Percentiles rank a stretch among this genome's conserved stretches.
Evolutionary conservation across 2,797 vertebrate genomes (phyloP).

Genomic region (Anomalospiza imberbis): DNA sequence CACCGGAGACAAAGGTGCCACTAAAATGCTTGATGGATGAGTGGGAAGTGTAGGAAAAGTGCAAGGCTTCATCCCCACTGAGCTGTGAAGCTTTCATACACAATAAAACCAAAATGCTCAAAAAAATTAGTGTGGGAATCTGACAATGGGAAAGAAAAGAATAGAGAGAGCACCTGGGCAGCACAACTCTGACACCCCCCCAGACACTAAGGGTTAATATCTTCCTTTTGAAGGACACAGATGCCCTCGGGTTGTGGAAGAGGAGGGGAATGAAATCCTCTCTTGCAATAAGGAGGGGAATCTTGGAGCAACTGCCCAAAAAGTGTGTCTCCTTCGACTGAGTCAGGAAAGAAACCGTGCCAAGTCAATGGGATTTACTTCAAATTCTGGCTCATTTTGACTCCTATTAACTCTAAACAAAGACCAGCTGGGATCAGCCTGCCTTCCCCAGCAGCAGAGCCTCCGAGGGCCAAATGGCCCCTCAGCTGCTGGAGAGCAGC

Average conservation of each 20-base stretch:
- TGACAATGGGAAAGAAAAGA: background rate
- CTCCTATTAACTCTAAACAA: constrained; percentile 62
- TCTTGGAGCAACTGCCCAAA: constrained; percentile 44
- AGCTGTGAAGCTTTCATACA: background rate
- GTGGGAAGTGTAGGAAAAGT: background rate
- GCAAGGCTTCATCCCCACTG: background rate
- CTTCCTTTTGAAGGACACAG: constrained; percentile 38
- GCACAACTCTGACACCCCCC: background rate
- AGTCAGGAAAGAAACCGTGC: constrained; percentile 50
- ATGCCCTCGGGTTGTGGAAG: constrained; percentile 48
- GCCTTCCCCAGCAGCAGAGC: background rate
- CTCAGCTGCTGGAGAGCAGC: background rate
- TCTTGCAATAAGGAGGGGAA: constrained; percentile 57
- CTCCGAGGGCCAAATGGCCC: rapidly evolving
- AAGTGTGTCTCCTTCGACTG: constrained; percentile 30
- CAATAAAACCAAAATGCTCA: background rate
- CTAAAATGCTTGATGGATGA: background rate
- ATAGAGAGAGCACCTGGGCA: background rate
- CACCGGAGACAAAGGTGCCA: background rate
- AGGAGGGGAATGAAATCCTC: constrained; percentile 41
- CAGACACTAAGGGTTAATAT: constrained; percentile 10
- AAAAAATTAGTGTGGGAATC: background rate
- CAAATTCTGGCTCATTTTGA: constrained; percentile 57
- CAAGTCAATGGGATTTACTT: constrained; percentile 62
- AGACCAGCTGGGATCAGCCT: constrained; percentile 60